Evolutionary conservation across 2,888 invertebrate genomes (phyloP).

Genomic region (Diachrysia chrysitis): DNA sequence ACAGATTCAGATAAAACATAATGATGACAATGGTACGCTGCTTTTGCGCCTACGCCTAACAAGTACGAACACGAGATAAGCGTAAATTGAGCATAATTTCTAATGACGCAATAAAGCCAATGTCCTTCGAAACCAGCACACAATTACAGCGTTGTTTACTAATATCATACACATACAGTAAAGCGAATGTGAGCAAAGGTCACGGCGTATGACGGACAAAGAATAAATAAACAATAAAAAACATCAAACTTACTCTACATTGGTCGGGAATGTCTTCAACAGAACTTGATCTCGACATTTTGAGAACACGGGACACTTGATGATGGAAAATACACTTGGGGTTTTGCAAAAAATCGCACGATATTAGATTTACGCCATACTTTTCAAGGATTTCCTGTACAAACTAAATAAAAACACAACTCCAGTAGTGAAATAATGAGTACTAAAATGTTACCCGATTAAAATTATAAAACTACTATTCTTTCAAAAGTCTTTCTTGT

Average conservation of each 20-base stretch:
- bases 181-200: conserved; percentile 64
- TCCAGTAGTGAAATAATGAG: conserved; percentile 26
- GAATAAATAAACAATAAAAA: conserved; percentile 61
- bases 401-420: conserved; percentile 64
- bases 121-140: conserved; percentile 30
- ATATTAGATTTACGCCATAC: conserved; percentile 65
- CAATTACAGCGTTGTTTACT: conserved; percentile 51
- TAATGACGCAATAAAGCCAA: conserved; percentile 52
- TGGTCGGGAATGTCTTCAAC: conserved; percentile 84
- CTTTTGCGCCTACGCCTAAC: not conserved
- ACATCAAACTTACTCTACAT: conserved; percentile 73
- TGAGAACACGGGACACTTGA: conserved; percentile 38
- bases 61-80: not conserved
- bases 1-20: not conserved
- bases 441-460: conserved; percentile 21
- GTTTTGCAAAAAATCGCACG: conserved; percentile 29
- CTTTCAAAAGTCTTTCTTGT: no score
- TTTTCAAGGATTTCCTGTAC: conserved; percentile 63
- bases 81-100: conserved; percentile 20
- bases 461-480: not conserved
- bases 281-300: conserved; percentile 81
- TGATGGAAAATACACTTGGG: conserved; percentile 20
- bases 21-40: conserved; percentile 2
- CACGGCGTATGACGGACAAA: conserved; percentile 59
- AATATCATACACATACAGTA: conserved; percentile 33